A percentile compares a stretch with the other conserved stretches of the same genome.
Evolutionary conservation across 1,140 invertebrate species (phyloP).

Genomic region (Monomorium pharaonis): DNA sequence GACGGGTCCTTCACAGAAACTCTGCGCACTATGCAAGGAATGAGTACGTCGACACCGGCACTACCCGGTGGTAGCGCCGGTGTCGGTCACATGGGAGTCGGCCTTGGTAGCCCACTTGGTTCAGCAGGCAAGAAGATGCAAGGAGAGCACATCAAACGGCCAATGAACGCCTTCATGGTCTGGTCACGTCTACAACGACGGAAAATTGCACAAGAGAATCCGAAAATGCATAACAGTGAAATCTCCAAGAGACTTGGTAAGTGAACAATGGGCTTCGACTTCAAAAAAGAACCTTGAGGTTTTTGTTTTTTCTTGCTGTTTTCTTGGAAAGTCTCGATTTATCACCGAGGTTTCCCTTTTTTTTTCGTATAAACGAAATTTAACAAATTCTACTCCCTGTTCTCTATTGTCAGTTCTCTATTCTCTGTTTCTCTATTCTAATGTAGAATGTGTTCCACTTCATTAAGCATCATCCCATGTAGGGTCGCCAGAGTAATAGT

Average conservation of each 20-base stretch:
- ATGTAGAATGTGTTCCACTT: too few relatives aligned
- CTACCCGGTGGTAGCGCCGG: conserved; percentile 67
- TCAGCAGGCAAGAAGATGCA: conserved; percentile 81
- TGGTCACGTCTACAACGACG: conserved; percentile 94
- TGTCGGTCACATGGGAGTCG: conserved; percentile 80
- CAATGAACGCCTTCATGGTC: conserved; percentile 91
- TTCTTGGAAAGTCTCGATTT: too few relatives aligned
- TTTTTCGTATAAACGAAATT: too few relatives aligned
- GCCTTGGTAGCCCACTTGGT: conserved; percentile 73
- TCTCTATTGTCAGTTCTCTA: too few relatives aligned
- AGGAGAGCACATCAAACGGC: conserved; percentile 87
- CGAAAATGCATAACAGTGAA: conserved; percentile 99
- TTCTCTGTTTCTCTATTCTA: too few relatives aligned
- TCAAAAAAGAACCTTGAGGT: too few relatives aligned
- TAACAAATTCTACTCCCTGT: too few relatives aligned
- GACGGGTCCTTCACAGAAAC: conserved; percentile 83
- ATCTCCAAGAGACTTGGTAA: conserved; percentile 97
- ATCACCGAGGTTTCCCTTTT: too few relatives aligned
- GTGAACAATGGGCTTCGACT: too few relatives aligned
- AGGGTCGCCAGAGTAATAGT: too few relatives aligned
- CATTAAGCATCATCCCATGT: too few relatives aligned
- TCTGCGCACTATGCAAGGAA: conserved; percentile 81
- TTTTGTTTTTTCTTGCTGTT: background rate
- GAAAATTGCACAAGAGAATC: conserved; percentile 98
- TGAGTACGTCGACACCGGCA: conserved; percentile 79